Evolutionary conservation across 2,888 invertebrate species (phyloP), one percentile per base, ranked within the genome.

Genomic region (Lepidocyrtoides sp.): DNA sequence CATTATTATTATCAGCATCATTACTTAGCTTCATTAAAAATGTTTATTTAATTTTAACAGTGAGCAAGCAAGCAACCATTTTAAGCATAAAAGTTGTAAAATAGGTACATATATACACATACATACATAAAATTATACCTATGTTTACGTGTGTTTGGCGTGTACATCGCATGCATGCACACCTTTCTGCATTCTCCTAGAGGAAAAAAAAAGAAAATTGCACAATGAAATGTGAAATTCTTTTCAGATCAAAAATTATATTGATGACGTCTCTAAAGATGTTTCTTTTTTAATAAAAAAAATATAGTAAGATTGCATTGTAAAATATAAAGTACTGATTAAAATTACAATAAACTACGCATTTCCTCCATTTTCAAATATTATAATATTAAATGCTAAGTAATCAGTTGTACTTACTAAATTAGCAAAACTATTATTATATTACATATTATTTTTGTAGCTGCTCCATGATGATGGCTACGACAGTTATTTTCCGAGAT

Each of bases 301-400:
- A 14, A 51, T 14, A 51, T 3, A 51, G 57, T n/a, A 66, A 66
- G 7, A 32, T 72, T 48, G 26, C 32, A 69, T 3, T 69, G 69
- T 69, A 69, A 69, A 75, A 48, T 44, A 23, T 75, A 75, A 75
- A 75, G 75, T 75, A 75, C 75, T 75, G 75, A 75, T 75, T 48
- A 75, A 23, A 75, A 44, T 72, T 72, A 44, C 72, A 72, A 23
- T 44, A 72, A 72, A 29, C 44, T 48, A 12, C 5, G 12, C 44
- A 26, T 48, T 75, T 41, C 7, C 20, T 72, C 41, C 41, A 20
- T 41, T 20, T 20, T n/a, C 20, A 72, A 41, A 72, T 44, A 72
- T 44, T 72, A 72, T 20, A 41, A n/a, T 23, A 3, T 8, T 57
- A 57, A 57, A 57, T 60, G 23, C 5, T 60, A 60, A 72, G 44